Base-by-base conservation (phyloP, 2,113 vertebrate genomes). In the Morone chrysops region DNA sequence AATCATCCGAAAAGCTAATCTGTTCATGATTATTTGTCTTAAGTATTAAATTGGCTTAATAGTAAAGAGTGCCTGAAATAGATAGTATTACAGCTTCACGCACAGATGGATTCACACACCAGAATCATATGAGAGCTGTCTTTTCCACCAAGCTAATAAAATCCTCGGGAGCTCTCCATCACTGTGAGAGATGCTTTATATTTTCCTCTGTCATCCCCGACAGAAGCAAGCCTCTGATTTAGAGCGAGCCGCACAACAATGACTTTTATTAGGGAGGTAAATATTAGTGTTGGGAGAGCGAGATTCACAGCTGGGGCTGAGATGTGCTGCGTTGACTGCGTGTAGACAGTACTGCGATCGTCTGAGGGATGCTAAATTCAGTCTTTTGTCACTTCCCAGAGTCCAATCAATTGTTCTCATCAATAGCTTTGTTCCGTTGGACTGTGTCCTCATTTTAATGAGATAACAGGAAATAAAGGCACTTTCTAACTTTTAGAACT, bases 191-290 rank as follows among this genome's bases (percentile, higher is more conserved):
- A 81, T 51, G 70, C 72, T 86, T 89, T 88, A 87, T 87, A 86
- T 89, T 88, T 75, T 60, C 71, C 65, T 78, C 84, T 71, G 84
- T 87, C 90, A 83, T 79, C 72, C 59, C 40, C 25, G 81, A 86
- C 87, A 88, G 80, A 78, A 87, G 81, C 69, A 70, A 86, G 47
- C 40, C 54, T 57, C 82, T 91, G 90, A 91, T 94, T 93, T 92
- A 90, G 62, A 74, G 75, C 0, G 25, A 59, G 74, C 38, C 14
- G 20, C 88, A 84, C 59, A 81, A 83, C 83, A 76, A 60, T 61
- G 69, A 87, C 85, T 92, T 91, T 92, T 93, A 91, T 91, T 88
- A 84, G 51, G 65, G 80, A 82, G 59, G 87, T 92, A 89, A 93
- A 92, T 91, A 91, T 92, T 88, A 87, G 81, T 70, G 86, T 78